Evolutionary conservation across 2,888 invertebrate genomes (phyloP), one percentile per base, ranked within the genome.

Genomic region (Heterodera filipjevi): DNA sequence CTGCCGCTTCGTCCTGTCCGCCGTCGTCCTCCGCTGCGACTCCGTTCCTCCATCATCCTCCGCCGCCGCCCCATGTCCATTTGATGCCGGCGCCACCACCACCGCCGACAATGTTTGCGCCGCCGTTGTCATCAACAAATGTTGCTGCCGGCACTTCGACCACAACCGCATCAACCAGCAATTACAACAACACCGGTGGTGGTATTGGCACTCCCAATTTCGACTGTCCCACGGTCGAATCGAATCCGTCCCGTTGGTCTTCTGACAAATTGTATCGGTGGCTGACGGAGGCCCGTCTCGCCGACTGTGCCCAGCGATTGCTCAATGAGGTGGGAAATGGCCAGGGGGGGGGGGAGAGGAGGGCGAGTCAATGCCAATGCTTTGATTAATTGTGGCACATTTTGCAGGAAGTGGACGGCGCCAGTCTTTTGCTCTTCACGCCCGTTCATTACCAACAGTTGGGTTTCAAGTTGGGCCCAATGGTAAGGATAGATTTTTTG

Each of bases 331-430:
- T 59, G 27, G 27, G 27, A 59, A 59, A 22, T 6, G 53, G 19
- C n/a, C n/a, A n/a, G n/a, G n/a, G n/a, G n/a, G n/a, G n/a, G n/a
- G n/a, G n/a, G n/a, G 44, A 14, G 49, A 8, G 49, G 49, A 19
- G 49, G 49, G 16, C 16, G 16, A 12, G 39, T 10, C 39, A 39
- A 39, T 39, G 6, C 39, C 49, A 49, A 49, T n/a, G 14, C 14
- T 19, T 19, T 49, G 49, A 49, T 14, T 8, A 49, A 49, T 49
- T 14, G 3, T n/a, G 1, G 1, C 5, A 27, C 10, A 8, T 27
- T 59, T 59, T 32, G 16, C 33, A 68, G 68, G 68, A 68, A 68
- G 68, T 68, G 32, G 68, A 68, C 68, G 68, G 68, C 14, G 68
- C 35, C 19, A 33, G 68, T 22, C 35, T 68, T 32, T 32, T 68